Conservation (phyloP, 1,140 invertebrate genomes). For the Brachionus paranguensis region DNA sequence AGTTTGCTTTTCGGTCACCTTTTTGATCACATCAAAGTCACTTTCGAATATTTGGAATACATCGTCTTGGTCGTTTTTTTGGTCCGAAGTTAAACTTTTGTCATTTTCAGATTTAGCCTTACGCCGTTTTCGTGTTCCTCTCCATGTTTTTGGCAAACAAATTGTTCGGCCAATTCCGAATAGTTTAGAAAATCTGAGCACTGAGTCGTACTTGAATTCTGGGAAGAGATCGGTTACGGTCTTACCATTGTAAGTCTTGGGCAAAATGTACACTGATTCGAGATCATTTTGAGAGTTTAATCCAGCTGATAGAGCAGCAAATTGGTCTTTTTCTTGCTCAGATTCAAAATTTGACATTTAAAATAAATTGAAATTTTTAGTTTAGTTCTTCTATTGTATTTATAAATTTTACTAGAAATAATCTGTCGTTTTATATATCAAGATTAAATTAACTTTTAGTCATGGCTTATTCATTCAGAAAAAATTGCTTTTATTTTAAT, state of each 20-base stretch:
- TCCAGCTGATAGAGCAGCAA: not conserved
- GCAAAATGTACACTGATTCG: slow-evolving; percentile 17
- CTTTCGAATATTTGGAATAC: not conserved
- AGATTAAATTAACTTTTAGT: not conserved
- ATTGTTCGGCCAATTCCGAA: slow-evolving; percentile 27
- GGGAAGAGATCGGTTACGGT: slow-evolving; percentile 36
- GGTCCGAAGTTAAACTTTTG: not conserved
- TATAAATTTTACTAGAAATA: not conserved
- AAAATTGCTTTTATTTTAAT: not conserved
- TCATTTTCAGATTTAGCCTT: not conserved
- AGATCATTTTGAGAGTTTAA: not conserved
- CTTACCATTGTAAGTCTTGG: slow-evolving; percentile 37
- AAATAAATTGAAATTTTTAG: not conserved
- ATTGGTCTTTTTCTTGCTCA: slow-evolving; percentile 8
- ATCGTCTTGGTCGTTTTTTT: not conserved
- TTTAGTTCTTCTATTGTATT: not conserved
- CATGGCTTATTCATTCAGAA: not conserved
- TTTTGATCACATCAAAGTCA: not conserved
- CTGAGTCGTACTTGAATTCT: slow-evolving; percentile 27
- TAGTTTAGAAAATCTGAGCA: slow-evolving; percentile 8
- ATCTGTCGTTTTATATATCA: not conserved
- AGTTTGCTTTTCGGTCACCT: not conserved
- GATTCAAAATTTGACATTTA: slow-evolving; percentile 33
- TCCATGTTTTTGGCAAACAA: slow-evolving; percentile 21
- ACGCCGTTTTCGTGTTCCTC: not conserved